Conservation (phyloP, 2,113 vertebrate species). For the Mormoops blainvillei region DNA sequence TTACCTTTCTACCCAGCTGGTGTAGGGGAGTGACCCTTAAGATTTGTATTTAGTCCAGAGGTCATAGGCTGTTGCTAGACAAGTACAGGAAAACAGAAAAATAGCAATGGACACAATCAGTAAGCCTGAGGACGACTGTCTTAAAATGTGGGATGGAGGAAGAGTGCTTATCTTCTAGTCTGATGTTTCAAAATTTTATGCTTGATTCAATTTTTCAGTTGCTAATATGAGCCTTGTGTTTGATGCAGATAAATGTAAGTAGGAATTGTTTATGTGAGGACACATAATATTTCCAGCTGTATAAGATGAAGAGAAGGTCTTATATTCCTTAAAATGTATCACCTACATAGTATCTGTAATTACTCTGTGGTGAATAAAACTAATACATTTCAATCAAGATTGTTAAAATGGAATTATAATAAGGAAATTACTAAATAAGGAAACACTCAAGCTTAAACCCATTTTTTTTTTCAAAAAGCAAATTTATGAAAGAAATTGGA, state of each 20-base stretch:
- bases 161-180: background rate
- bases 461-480: background rate
- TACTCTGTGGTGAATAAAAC: background rate
- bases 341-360: background rate
- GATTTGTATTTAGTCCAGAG: background rate
- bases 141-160: background rate
- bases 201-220: background rate
- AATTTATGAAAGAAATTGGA: background rate
- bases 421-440: background rate
- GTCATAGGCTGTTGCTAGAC: background rate
- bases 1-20: background rate
- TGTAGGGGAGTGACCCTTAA: background rate
- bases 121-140: background rate
- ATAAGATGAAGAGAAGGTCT: background rate
- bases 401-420: background rate
- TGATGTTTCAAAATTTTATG: background rate
- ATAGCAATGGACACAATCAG: background rate
- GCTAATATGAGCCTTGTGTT: background rate
- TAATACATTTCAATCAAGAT: background rate
- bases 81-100: background rate
- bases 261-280: background rate
- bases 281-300: background rate
- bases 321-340: background rate
- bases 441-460: background rate
- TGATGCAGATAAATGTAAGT: background rate